phyloP scores from a whole-genome alignment of 2,888 invertebrate genomes.

The Rhingia campestris region DNA sequence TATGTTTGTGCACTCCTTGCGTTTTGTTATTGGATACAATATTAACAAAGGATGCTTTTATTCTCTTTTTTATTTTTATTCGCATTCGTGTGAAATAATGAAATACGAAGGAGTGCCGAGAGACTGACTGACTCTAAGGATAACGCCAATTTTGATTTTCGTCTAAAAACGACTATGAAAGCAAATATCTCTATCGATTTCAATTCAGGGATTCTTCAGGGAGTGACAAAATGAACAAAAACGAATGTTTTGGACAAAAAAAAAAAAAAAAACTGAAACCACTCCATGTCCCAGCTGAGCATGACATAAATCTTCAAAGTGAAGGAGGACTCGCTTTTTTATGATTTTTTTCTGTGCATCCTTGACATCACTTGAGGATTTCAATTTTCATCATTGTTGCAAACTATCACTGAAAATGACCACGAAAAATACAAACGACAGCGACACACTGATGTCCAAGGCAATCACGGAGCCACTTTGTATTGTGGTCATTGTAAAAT shows the following conservation, averaged over 20 bases:
- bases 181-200: constrained; percentile 30
- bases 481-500: constrained; percentile 33
- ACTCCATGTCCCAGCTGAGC: constrained; percentile 40
- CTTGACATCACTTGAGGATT: constrained; percentile 53
- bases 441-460: constrained; percentile 41
- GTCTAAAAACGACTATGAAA: constrained; percentile 24
- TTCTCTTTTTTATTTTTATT: constrained; percentile 26
- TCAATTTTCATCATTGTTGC: constrained; percentile 44
- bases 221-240: constrained; percentile 30
- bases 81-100: constrained; percentile 54
- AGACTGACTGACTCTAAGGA: background rate
- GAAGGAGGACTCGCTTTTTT: background rate
- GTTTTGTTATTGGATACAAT: constrained; percentile 23
- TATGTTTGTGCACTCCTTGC: constrained; percentile 24
- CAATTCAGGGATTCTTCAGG: constrained; percentile 32
- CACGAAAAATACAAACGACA: constrained; percentile 39
- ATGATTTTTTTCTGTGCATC: constrained; percentile 10
- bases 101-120: background rate
- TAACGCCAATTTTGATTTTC: constrained; percentile 19
- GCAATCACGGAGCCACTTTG: constrained; percentile 58
- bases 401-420: constrained; percentile 47
- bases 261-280: constrained; percentile 16
- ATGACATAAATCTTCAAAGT: constrained; percentile 28
- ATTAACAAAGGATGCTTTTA: constrained; percentile 33
- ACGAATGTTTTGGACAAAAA: background rate